Evolutionary conservation across 2,797 vertebrate genomes (phyloP).

Genomic region (Emys orbicularis): DNA sequence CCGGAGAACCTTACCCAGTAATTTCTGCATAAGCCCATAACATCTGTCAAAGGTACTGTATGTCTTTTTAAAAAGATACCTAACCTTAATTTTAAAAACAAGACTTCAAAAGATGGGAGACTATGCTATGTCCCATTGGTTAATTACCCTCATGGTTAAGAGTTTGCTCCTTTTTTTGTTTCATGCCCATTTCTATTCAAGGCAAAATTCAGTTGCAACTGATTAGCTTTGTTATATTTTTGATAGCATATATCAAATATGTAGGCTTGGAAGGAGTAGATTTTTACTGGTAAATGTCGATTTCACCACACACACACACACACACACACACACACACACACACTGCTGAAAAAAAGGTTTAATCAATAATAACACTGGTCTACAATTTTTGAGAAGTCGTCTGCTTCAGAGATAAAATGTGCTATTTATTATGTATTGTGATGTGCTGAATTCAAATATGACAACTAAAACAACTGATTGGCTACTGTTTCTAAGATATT

Average conservation of each 20-base stretch:
- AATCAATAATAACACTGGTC: too few relatives aligned
- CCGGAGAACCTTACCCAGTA: not conserved
- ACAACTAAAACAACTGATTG: too few relatives aligned
- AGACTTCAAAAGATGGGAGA: not conserved
- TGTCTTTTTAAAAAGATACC: not conserved
- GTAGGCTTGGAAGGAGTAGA: not conserved
- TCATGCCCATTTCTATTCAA: not conserved
- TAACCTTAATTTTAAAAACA: not conserved
- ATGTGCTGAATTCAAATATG: too few relatives aligned
- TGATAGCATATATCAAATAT: not conserved
- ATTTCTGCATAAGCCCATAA: not conserved
- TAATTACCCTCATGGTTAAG: not conserved
- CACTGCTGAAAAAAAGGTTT: not conserved
- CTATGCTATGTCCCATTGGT: not conserved
- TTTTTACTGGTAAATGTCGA: not conserved
- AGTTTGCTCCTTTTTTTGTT: not conserved
- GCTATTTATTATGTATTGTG: too few relatives aligned
- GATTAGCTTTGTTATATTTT: not conserved
- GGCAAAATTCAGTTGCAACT: not conserved
- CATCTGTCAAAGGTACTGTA: not conserved
- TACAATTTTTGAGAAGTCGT: too few relatives aligned
- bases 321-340: not conserved
- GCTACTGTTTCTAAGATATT: too few relatives aligned
- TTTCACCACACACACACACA: not conserved
- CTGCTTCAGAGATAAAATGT: too few relatives aligned